Evolutionary conservation across 2,888 invertebrate genomes (phyloP).

Genomic region (Noctua fimbriata): DNA sequence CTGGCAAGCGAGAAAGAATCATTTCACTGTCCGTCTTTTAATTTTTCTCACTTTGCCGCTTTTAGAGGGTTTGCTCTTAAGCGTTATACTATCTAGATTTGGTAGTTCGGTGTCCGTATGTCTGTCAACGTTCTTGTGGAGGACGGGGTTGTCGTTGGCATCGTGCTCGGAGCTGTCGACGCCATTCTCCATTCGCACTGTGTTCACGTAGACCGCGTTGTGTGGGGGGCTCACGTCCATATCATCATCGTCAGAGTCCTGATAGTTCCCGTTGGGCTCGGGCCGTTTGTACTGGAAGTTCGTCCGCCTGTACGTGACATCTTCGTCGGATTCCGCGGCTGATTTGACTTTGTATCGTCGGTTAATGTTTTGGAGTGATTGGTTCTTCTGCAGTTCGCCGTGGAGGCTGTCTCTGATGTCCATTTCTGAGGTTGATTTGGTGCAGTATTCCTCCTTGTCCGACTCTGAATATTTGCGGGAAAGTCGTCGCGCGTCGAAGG

Average conservation of each 20-base stretch:
- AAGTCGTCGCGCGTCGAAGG: conserved; percentile 63
- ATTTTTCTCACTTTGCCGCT: conserved; percentile 82
- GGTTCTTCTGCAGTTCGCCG: conserved; percentile 84
- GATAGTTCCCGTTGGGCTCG: conserved; percentile 84
- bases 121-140: conserved; percentile 57
- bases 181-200: conserved; percentile 82
- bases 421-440: conserved; percentile 83
- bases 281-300: conserved; percentile 77
- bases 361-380: conserved; percentile 86
- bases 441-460: conserved; percentile 86
- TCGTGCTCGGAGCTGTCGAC: conserved; percentile 84
- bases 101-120: conserved; percentile 79
- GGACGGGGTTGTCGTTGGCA: conserved; percentile 81
- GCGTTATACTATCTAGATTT: conserved; percentile 83
- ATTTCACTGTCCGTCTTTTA: conserved; percentile 86
- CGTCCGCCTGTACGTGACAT: conserved; percentile 77
- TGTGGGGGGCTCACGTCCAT: conserved; percentile 76
- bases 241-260: conserved; percentile 81
- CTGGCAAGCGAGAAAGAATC: conserved; percentile 86
- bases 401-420: conserved; percentile 80
- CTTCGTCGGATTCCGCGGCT: conserved; percentile 83
- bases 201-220: conserved; percentile 70
- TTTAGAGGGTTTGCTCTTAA: conserved; percentile 79
- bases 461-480: conserved; percentile 84
- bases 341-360: conserved; percentile 73